These are phyloP conservation scores for Poecile montanus DNA, from an alignment of 2,797 vertebrate genomes.

Conservation along the genomic window DNA sequence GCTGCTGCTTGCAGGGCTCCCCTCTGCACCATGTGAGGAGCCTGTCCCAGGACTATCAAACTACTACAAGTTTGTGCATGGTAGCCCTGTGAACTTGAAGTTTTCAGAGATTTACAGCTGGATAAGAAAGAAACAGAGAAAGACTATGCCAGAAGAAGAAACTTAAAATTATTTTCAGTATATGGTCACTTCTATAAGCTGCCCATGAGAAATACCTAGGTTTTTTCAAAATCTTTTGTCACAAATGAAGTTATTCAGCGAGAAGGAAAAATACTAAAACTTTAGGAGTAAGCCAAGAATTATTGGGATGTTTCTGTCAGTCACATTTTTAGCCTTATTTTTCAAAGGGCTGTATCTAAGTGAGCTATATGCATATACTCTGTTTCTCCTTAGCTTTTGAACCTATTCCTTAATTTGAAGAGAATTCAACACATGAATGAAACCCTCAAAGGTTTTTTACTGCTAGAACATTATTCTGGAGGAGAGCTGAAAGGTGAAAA, in stretches of 20 bases:
- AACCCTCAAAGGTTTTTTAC: neutral
- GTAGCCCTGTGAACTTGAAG: neutral
- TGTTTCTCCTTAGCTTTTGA: neutral
- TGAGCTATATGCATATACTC: neutral
- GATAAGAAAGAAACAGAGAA: neutral
- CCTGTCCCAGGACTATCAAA: neutral
- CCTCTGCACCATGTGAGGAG: neutral
- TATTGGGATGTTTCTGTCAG: neutral
- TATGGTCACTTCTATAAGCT: neutral
- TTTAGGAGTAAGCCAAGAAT: neutral
- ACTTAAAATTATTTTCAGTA: neutral
- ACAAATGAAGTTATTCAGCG: neutral
- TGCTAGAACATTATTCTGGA: neutral
- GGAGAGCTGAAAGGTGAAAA: neutral
- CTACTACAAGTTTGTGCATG: neutral
- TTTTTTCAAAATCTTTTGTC: neutral
- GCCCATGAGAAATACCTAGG: neutral
- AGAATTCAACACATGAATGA: neutral
- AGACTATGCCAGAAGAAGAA: neutral
- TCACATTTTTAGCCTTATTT: neutral
- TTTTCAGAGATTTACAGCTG: neutral
- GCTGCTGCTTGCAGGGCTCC: neutral
- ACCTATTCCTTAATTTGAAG: neutral
- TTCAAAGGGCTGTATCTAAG: neutral
- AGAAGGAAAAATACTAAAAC: neutral